Evolutionary conservation across 2,888 invertebrate genomes (phyloP), one percentile per base, ranked within the genome.

Genomic region (Carterocephalus palaemon): DNA sequence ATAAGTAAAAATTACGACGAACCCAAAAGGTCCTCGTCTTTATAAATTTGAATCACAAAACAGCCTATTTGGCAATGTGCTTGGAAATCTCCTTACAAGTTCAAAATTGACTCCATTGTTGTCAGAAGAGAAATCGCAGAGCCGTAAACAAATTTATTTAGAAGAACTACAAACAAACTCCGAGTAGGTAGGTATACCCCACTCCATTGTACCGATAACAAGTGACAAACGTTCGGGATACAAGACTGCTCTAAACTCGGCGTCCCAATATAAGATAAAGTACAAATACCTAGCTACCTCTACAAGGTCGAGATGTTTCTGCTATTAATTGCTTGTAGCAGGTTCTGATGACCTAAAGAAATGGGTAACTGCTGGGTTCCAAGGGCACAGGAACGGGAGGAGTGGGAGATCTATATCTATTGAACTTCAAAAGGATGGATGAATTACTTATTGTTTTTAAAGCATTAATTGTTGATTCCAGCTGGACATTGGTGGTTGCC

Each of bases 151-250:
- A 42, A 42, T 43, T 43, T 43, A 36, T 43, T 43, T 36, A 36
- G 28, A 34, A 28, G 28, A 43, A 28, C 42, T 43, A 20, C 42
- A 43, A 43, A 43, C 34, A 28, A 29, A 28, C 17, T 37, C n/a
- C 37, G 37, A 19, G 26, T 38, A 5, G 26, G 19, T 19, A 26
- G 28, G 26, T 28, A 38, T 42, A 41, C 26, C 42, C 32, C 13
- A 13, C 15, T 37, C 37, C 22, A 29, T 37, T 37, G 43, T 37
- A 31, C 9, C 31, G 43, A 45, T 45, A 45, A 45, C 43, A 37
- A 37, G 36, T 43, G 43, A 43, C 43, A 43, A 31, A 43, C 43
- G 36, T 23, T 43, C 29, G 12, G 29, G 29, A 43, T 43, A 37
- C 28, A 43, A 29, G 23, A 43, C 43, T 42, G 20, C 20, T 22